Evolutionary conservation across 2,888 invertebrate species (phyloP), one percentile per base, ranked within the genome.

Genomic region (Marasmarcha lunaedactyla): DNA sequence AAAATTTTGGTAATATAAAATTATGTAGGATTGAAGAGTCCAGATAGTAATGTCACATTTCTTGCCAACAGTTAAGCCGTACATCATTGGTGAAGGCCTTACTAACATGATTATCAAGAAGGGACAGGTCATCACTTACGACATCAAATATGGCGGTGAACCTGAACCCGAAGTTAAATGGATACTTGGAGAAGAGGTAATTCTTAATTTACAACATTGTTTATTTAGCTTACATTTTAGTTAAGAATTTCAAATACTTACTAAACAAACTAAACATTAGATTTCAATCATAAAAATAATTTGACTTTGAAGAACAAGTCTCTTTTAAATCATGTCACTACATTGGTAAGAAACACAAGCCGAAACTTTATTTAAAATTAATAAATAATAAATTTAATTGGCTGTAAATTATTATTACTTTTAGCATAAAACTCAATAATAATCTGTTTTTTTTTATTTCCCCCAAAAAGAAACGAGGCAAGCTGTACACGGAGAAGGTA

Each of bases 71-170:
- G 97, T 99, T 13, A 98, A 97, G 59, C 99, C 99, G 4, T 97
- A 90, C 84, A 94, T 99, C 57, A 89, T 97, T 57, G 96, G 97
- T 36, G 93, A 93, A 52, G 87, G 88, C 45, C 85, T 98, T 33
- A 91, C 91, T 47, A 91, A 91, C 61, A 87, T 98, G 49, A 92
- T 97, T 27, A 90, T 99, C 36, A 99, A 99, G 74, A 98, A 96
- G 65, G 97, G 97, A 33, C 96, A 98, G 79, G 90, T 94, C 1
- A 93, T 98, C 54, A 90, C 92, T 47, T 92, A 93, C 63, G 97
- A 98, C 55, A 94, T 98, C 49, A 95, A 95, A 61, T 98, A 92
- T 61, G 95, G 94, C 46, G 99, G 98, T 59, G 98, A 99, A 70
- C 99, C 99, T 1, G 94, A 95, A 56, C 99, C 99, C 0, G 92